Percentiles rank a stretch among this genome's conserved stretches.
Conservation (phyloP, 1,140 invertebrate genomes). For the Diachasma alloeum region DNA sequence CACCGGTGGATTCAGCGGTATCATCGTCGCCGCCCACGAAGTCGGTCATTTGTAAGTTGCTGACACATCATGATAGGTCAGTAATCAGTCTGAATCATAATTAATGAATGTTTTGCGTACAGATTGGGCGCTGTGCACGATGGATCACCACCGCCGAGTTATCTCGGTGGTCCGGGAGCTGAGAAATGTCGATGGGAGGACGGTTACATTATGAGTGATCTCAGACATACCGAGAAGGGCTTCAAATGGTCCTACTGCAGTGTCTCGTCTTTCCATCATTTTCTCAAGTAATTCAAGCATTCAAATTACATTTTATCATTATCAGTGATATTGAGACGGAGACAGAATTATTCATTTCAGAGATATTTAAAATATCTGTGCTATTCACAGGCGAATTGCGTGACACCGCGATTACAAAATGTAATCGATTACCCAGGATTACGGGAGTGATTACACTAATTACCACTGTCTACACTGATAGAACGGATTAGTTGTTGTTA, state of each 20-base stretch:
- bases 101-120: constrained; percentile 35
- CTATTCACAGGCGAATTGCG: too few species aligned
- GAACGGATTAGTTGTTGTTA: too few species aligned
- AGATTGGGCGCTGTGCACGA: constrained; percentile 94
- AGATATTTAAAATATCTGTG: too few species aligned
- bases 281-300: constrained; percentile 80
- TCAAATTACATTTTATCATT: not conserved
- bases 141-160: constrained; percentile 92
- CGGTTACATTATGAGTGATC: constrained; percentile 95
- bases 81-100: constrained; percentile 27
- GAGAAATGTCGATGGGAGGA: constrained; percentile 96
- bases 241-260: constrained; percentile 95
- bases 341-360: too few species aligned
- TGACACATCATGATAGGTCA: too few species aligned
- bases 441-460: too few species aligned
- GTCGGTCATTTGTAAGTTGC: constrained; percentile 92
- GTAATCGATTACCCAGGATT: too few species aligned
- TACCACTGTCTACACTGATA: too few species aligned
- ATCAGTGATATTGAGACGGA: too few species aligned
- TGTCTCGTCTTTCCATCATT: constrained; percentile 94
- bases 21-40: constrained; percentile 96
- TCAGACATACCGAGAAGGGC: constrained; percentile 92
- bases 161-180: constrained; percentile 93
- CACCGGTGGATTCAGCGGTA: constrained; percentile 94
- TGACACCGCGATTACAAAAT: too few species aligned